phyloP scores from a whole-genome alignment of 2,797 vertebrate genomes.

The Selene dorsalis region DNA sequence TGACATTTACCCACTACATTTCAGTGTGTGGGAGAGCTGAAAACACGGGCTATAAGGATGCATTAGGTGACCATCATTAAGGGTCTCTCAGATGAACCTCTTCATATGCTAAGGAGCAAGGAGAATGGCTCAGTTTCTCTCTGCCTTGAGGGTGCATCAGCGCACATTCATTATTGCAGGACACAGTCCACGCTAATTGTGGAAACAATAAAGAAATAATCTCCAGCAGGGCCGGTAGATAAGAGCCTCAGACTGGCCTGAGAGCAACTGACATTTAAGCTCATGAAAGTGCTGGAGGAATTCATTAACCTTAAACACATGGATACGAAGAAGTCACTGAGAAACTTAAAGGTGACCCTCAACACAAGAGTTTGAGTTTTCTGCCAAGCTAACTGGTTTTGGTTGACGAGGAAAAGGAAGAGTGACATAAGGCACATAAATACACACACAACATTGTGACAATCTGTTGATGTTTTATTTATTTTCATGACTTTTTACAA shows the following conservation, averaged over 20 bases:
- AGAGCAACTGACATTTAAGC: slow-evolving; percentile 49
- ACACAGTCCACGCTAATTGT: background rate
- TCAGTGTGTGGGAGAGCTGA: slow-evolving; percentile 57
- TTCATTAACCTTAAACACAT: slow-evolving; percentile 58
- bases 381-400: background rate
- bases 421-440: slow-evolving; percentile 2
- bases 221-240: slow-evolving; percentile 8
- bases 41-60: slow-evolving; percentile 17
- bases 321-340: slow-evolving; percentile 13
- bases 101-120: slow-evolving; percentile 65
- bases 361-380: background rate
- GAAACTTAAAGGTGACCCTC: slow-evolving; percentile 31
- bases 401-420: background rate
- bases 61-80: slow-evolving; percentile 55
- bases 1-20: slow-evolving; percentile 39
- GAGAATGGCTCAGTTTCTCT: slow-evolving; percentile 24
- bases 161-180: slow-evolving; percentile 5
- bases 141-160: slow-evolving; percentile 17
- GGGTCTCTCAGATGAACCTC: slow-evolving; percentile 51
- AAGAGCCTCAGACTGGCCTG: slow-evolving; percentile 7
- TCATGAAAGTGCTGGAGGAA: slow-evolving; percentile 36
- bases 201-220: slow-evolving; percentile 10
- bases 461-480: slow-evolving; percentile 31
- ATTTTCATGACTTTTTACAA: slow-evolving; percentile 24
- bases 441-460: background rate